Percentiles rank a stretch among this genome's conserved stretches.
Evolutionary conservation across 2,797 vertebrate genomes (phyloP).

Genomic region (Enteromius unitaeniatus): DNA sequence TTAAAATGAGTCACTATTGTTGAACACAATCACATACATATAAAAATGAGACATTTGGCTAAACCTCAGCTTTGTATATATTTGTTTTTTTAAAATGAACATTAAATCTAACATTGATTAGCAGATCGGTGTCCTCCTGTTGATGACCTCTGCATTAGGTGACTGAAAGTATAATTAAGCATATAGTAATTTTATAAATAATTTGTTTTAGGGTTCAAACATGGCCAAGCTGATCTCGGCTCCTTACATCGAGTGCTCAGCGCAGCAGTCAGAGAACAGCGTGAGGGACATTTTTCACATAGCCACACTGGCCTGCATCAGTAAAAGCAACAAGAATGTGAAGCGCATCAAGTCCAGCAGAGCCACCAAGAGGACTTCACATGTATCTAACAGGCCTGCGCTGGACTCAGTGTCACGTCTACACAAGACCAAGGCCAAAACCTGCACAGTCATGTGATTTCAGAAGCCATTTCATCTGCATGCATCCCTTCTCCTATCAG

Average conservation of each 20-base stretch:
- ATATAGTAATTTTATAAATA: background rate
- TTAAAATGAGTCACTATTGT: background rate
- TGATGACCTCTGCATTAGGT: background rate
- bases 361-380: slow-evolving; percentile 85
- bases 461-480: slow-evolving; percentile 22
- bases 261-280: slow-evolving; percentile 88
- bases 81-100: background rate
- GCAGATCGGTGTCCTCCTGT: background rate
- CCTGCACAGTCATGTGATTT: slow-evolving; percentile 87
- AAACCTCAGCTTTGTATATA: background rate
- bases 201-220: slow-evolving; percentile 80
- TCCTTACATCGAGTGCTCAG: slow-evolving; percentile 90
- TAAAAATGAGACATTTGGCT: background rate
- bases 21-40: background rate
- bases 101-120: background rate
- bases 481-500: slow-evolving; percentile 22
- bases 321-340: slow-evolving; percentile 87
- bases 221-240: slow-evolving; percentile 90
- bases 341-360: slow-evolving; percentile 87
- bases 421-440: slow-evolving; percentile 89
- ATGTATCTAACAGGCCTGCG: slow-evolving; percentile 84
- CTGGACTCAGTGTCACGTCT: slow-evolving; percentile 83
- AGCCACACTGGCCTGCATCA: slow-evolving; percentile 88
- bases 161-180: background rate
- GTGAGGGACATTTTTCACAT: slow-evolving; percentile 93